Evolutionary conservation across 2,888 invertebrate species (phyloP).

Genomic region (Oxyscelio sp.): DNA sequence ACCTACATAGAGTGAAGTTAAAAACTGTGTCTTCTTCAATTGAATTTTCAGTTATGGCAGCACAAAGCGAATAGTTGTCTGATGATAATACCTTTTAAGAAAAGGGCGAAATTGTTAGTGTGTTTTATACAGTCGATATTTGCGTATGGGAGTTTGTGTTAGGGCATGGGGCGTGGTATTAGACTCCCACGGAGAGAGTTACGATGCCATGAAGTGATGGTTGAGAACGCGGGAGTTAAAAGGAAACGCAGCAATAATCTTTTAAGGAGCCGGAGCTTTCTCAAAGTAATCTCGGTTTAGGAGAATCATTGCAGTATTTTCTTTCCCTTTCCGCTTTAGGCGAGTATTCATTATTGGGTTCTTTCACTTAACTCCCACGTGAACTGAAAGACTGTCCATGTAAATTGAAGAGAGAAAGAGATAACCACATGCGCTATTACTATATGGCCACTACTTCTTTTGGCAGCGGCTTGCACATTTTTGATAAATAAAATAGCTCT

Average conservation of each 20-base stretch:
- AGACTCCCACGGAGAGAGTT: conserved; percentile 66
- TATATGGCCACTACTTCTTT: too few species aligned
- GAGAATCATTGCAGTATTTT: conserved; percentile 75
- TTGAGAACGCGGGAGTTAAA: conserved; percentile 74
- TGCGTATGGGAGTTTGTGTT: conserved; percentile 72
- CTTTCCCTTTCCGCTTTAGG: conserved; percentile 62
- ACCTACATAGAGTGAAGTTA: too few species aligned
- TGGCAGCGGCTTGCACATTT: conserved; percentile 27
- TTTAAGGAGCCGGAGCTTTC: conserved; percentile 73
- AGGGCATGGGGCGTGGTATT: conserved; percentile 73
- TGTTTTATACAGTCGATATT: conserved; percentile 53
- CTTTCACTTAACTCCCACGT: conserved; percentile 71
- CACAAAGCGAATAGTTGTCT: conserved; percentile 32
- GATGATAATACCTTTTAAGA: conserved; percentile 21
- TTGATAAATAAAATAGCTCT: conserved; percentile 41
- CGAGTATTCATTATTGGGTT: conserved; percentile 75
- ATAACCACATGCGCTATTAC: neutral
- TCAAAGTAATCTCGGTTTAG: conserved; percentile 79
- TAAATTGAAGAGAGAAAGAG: too few species aligned
- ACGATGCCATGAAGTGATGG: conserved; percentile 72
- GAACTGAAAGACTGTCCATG: conserved; percentile 62
- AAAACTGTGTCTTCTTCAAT: too few species aligned
- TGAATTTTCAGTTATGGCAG: conserved; percentile 12
- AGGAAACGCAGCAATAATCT: conserved; percentile 81
- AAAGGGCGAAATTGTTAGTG: conserved; percentile 39